These are phyloP conservation scores for Volucella inanis DNA, from an alignment of 2,888 invertebrate genomes.

Conservation along the genomic window DNA sequence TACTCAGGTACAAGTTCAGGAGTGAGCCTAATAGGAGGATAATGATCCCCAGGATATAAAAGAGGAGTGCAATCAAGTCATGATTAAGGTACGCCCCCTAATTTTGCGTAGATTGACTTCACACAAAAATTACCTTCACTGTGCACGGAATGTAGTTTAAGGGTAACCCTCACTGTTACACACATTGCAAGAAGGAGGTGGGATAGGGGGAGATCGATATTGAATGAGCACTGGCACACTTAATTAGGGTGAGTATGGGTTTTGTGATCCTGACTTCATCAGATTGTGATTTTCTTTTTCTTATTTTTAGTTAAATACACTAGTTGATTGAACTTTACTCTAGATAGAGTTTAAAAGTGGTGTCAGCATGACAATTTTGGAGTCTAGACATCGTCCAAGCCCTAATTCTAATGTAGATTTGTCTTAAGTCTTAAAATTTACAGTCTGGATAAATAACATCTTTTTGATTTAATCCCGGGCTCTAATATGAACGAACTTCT, in stretches of 20 bases:
- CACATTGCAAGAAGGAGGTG: constrained; percentile 26
- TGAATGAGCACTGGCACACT: constrained; percentile 66
- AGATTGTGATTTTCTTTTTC: constrained; percentile 18
- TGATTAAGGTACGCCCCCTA: constrained; percentile 81
- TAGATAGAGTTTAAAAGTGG: no score
- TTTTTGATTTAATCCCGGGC: no score
- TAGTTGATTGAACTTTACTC: constrained; percentile 40
- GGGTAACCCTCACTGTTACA: constrained; percentile 28
- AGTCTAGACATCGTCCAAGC: no score
- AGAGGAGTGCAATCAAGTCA: constrained; percentile 80
- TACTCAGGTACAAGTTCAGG: constrained; percentile 29
- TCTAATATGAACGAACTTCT: no score
- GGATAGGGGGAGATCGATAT: constrained; percentile 28
- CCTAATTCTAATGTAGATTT: no score
- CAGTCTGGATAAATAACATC: no score
- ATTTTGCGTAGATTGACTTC: constrained; percentile 76
- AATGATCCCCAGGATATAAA: constrained; percentile 72
- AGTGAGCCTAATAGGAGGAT: constrained; percentile 73
- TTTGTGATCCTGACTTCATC: constrained; percentile 36
- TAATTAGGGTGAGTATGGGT: constrained; percentile 67
- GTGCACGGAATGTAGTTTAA: constrained; percentile 73
- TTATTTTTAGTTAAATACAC: constrained; percentile 44
- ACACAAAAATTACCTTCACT: constrained; percentile 75
- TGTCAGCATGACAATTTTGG: no score
- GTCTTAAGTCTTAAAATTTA: no score